Evolutionary conservation across 2,797 vertebrate genomes (phyloP).

Genomic region (Microtus californicus): DNA sequence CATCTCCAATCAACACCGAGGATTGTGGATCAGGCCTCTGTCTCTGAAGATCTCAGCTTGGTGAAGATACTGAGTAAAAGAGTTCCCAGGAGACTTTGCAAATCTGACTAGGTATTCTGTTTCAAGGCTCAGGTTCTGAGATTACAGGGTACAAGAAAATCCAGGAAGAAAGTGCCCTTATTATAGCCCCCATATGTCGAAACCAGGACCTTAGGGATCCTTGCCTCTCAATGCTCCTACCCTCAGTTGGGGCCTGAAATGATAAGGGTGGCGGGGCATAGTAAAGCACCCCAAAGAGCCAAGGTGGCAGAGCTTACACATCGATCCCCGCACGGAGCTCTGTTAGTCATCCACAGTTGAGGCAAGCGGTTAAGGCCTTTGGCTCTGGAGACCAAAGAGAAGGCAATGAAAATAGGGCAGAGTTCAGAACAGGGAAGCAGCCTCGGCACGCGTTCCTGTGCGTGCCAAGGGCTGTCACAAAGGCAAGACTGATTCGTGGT

Average conservation of each 20-base stretch:
- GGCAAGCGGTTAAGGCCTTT: conserved; percentile 49
- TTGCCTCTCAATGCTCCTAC: neutral
- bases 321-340: neutral
- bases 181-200: neutral
- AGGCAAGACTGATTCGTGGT: conserved; percentile 68
- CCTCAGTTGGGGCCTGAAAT: neutral
- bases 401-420: conserved; percentile 61
- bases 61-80: neutral
- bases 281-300: neutral
- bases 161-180: neutral
- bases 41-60: neutral
- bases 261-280: neutral
- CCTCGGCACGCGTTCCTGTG: conserved; percentile 7
- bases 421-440: conserved; percentile 52
- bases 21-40: neutral
- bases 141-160: neutral
- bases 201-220: neutral
- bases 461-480: conserved; percentile 62
- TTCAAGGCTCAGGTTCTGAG: neutral
- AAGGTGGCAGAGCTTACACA: conserved; percentile 44
- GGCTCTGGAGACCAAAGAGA: conserved; percentile 52
- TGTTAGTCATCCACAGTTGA: conserved; percentile 59
- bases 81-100: neutral
- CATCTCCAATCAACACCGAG: neutral
- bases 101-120: neutral